A percentile compares a stretch with the other conserved stretches of the same genome.
Evolutionary conservation across 2,797 vertebrate species (phyloP).

Genomic region (Lepus townsendii): DNA sequence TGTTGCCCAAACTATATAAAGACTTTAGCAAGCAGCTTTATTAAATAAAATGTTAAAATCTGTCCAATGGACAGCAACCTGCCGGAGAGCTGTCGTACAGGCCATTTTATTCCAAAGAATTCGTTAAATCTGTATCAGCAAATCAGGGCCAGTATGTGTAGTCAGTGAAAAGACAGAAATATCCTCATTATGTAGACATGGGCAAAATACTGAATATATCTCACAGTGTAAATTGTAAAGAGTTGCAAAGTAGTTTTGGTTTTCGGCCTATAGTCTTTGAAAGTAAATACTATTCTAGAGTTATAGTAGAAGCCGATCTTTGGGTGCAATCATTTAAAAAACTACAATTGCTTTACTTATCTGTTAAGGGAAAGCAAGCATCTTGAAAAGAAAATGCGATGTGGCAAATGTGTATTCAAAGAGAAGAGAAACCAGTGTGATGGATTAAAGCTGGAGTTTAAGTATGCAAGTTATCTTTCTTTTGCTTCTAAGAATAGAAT

Average conservation of each 20-base stretch:
- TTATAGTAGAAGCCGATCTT: conserved; percentile 8
- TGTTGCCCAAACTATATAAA: not conserved
- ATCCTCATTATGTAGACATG: conserved; percentile 31
- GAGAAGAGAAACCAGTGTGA: not conserved
- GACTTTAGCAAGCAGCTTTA: conserved; percentile 26
- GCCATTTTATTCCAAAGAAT: conserved; percentile 51
- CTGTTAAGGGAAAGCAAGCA: not conserved
- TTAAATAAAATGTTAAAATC: conserved; percentile 61
- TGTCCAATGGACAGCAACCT: conserved; percentile 19
- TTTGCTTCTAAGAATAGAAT: not conserved
- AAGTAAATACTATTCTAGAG: conserved; percentile 51
- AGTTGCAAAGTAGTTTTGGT: conserved; percentile 36
- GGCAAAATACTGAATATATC: conserved; percentile 49
- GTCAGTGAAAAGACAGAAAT: conserved; percentile 45
- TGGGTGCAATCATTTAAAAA: conserved; percentile 47
- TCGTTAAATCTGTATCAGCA: conserved; percentile 50
- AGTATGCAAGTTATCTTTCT: not conserved
- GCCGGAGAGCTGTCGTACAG: conserved; percentile 30
- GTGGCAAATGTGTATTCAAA: not conserved
- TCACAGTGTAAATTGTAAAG: not conserved
- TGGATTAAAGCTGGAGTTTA: not conserved
- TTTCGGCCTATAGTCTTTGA: conserved; percentile 14
- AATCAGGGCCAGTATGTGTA: conserved; percentile 26
- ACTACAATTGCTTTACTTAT: not conserved
- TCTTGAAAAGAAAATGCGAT: conserved; percentile 13